phyloP scores from a whole-genome alignment of 2,888 invertebrate genomes.

The Drosophila paramelanica region DNA sequence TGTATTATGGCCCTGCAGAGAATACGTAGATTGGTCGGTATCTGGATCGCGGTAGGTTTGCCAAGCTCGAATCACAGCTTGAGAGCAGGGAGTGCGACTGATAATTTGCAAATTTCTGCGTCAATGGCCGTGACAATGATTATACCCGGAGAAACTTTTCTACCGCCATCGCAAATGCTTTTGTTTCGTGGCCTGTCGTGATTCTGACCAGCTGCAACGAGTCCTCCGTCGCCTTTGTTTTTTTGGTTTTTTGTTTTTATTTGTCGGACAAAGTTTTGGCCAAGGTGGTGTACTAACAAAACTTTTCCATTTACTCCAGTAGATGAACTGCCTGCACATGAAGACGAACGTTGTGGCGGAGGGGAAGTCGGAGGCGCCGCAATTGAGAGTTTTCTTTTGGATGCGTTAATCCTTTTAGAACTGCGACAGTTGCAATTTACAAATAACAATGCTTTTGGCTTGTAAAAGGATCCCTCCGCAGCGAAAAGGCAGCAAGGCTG shows the following conservation, averaged over 20 bases:
- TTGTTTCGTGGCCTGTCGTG: slow-evolving; percentile 60
- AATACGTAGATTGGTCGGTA: background rate
- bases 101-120: slow-evolving; percentile 79
- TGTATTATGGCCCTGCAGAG: too few species aligned
- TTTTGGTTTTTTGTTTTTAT: slow-evolving; percentile 27
- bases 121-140: slow-evolving; percentile 78
- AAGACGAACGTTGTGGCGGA: background rate
- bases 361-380: slow-evolving; percentile 9
- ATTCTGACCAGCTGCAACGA: slow-evolving; percentile 54
- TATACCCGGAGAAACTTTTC: slow-evolving; percentile 65
- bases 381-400: slow-evolving; percentile 39
- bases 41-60: background rate
- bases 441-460: slow-evolving; percentile 31
- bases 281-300: slow-evolving; percentile 65
- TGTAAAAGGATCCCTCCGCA: slow-evolving; percentile 19
- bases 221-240: slow-evolving; percentile 26
- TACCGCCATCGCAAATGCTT: slow-evolving; percentile 43
- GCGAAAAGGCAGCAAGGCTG: slow-evolving; percentile 5
- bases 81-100: slow-evolving; percentile 41
- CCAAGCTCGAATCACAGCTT: background rate
- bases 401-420: slow-evolving; percentile 50
- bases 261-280: slow-evolving; percentile 63
- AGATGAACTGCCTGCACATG: slow-evolving; percentile 61
- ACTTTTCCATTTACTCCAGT: slow-evolving; percentile 76
- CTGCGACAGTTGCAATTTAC: slow-evolving; percentile 29